Evolutionary conservation across 2,113 vertebrate species (phyloP), one percentile per base, ranked within the genome.

Genomic region (Channa argus): DNA sequence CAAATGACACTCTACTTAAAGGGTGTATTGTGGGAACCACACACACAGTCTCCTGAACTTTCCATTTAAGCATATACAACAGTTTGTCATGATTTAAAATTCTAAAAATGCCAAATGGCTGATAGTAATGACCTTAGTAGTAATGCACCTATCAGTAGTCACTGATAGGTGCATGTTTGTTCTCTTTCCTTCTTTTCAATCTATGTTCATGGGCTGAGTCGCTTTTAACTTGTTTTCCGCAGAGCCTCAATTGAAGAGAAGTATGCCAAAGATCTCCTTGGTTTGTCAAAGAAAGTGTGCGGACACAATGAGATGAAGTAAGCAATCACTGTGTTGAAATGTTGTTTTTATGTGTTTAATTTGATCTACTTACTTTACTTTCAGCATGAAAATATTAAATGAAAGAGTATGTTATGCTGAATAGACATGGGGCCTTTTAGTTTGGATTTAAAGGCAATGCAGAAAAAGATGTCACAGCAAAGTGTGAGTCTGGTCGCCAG

Each of bases 281-380:
- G 82, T 64, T 93, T 99, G 81, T 95, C 95, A 0, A 96, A 96
- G 94, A 99, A 97, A 74, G 95, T 96, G 5, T 98, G 96, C 50
- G 98, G 98, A 75, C 96, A 98, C 77, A 96, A 88, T 0, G 97
- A 99, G 85, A 94, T 96, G 91, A 97, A 99, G 98, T 99, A 95
- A 95, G 97, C 4, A 2, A 14, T 44, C 53, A 38, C 14, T 7
- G 5, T 34, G 63, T 15, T 60, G 10, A 60, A 14, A 55, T 55
- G 44, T 51, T 44, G 34, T 36, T 45, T 15, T 55, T 24, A 38
- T 39, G 33, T 11, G 36, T 68, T 49, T 58, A 5, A 34, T 3
- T 14, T 10, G 15, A 49, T 56, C 12, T 74, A 41, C 64, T 56
- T 51, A 43, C 41, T 68, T 56, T 51, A 43, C 41, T 65, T 5